A percentile compares a stretch with the other conserved stretches of the same genome.
Evolutionary conservation across 2,113 vertebrate genomes (phyloP).

Genomic region (Dascyllus trimaculatus): DNA sequence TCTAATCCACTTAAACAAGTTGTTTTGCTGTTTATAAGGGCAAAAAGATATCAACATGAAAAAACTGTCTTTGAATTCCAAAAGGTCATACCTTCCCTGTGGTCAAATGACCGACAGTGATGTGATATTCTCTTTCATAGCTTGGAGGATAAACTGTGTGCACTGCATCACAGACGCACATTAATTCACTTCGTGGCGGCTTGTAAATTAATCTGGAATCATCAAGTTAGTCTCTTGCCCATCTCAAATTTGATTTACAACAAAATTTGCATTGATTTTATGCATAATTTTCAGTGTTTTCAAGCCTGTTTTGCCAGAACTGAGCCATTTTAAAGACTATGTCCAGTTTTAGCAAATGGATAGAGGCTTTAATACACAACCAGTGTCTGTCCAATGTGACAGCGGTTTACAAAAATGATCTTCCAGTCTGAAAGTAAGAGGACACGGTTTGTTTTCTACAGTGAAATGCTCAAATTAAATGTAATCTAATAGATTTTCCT

Average conservation of each 20-base stretch:
- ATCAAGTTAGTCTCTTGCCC: constrained; percentile 27
- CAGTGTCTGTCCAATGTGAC: no score
- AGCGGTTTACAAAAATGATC: no score
- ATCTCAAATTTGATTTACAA: constrained; percentile 30
- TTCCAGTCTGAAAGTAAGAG: neutral
- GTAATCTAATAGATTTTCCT: neutral
- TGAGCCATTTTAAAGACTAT: constrained; percentile 3
- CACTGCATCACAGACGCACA: constrained; percentile 54
- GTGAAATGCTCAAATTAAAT: constrained; percentile 22
- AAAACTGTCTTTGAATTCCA: constrained; percentile 59
- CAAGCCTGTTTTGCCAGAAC: constrained; percentile 7
- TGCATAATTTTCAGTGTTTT: neutral
- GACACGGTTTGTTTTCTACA: constrained; percentile 16
- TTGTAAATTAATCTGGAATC: constrained; percentile 44
- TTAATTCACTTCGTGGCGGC: constrained; percentile 52
- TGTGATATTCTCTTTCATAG: constrained; percentile 69
- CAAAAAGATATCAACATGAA: constrained; percentile 70
- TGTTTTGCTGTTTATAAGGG: constrained; percentile 53
- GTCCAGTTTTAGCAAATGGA: neutral
- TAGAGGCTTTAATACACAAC: no score
- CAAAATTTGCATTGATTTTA: constrained; percentile 23
- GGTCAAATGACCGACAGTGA: constrained; percentile 74
- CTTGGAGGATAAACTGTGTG: constrained; percentile 65
- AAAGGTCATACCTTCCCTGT: constrained; percentile 73
- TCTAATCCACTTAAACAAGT: constrained; percentile 58